These are phyloP conservation scores for Pachymerium ferrugineum DNA, from an alignment of 2,888 invertebrate genomes.

Conservation along the genomic window DNA sequence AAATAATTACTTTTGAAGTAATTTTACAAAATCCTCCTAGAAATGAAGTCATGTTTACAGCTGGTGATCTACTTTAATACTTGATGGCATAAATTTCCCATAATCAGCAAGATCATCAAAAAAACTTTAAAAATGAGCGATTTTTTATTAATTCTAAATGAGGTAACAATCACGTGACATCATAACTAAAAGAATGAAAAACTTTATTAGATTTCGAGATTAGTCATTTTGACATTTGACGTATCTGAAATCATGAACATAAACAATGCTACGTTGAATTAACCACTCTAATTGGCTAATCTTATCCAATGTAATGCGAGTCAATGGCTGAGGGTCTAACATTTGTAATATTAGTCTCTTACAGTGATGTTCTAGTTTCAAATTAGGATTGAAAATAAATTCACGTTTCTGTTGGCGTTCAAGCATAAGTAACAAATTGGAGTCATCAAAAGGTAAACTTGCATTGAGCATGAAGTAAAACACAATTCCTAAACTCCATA, in stretches of 20 bases:
- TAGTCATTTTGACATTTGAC: neutral
- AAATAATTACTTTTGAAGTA: neutral
- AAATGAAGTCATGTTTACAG: neutral
- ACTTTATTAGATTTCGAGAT: too few relatives aligned
- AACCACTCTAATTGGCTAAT: neutral
- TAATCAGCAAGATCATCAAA: too few relatives aligned
- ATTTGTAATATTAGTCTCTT: neutral
- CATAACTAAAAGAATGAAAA: too few relatives aligned
- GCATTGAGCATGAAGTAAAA: slow-evolving; percentile 3
- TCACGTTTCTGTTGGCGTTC: slow-evolving; percentile 4
- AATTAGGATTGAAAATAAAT: neutral
- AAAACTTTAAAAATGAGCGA: too few relatives aligned
- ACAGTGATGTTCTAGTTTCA: neutral
- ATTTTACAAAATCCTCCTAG: neutral
- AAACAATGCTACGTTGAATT: neutral
- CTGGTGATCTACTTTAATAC: too few relatives aligned
- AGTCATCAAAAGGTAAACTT: slow-evolving; percentile 20
- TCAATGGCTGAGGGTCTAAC: neutral
- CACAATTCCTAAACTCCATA: slow-evolving; percentile 29
- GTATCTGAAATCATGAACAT: neutral
- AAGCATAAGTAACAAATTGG: neutral
- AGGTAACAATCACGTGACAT: too few relatives aligned
- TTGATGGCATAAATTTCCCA: too few relatives aligned
- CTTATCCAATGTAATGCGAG: neutral
- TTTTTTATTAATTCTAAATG: too few relatives aligned